A percentile compares a stretch with the other conserved stretches of the same genome.
phyloP scores from a whole-genome alignment of 1,140 invertebrate genomes.

The Tachypleus tridentatus region DNA sequence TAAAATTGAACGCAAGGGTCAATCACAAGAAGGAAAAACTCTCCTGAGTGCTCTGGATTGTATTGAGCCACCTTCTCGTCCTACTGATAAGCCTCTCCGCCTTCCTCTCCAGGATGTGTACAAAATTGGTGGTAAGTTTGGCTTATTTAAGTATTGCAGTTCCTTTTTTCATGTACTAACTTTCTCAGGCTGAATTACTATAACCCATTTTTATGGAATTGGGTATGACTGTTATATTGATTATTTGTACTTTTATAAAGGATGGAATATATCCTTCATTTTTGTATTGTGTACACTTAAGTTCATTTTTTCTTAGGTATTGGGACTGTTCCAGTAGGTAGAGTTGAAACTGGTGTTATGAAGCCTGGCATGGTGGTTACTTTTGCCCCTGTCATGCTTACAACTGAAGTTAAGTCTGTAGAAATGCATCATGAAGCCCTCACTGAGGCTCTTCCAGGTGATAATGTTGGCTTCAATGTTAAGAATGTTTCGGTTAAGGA shows the following conservation, averaged over 20 bases:
- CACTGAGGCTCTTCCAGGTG: constrained; percentile 84
- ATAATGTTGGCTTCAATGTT: constrained; percentile 99
- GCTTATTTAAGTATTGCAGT: background rate
- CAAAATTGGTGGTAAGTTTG: constrained; percentile 77
- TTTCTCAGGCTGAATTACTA: too few relatives aligned
- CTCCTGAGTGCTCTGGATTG: constrained; percentile 88
- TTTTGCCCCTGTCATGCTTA: constrained; percentile 85
- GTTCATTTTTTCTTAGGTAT: constrained; percentile 48
- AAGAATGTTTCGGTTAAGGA: constrained; percentile 99
- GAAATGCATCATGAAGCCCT: constrained; percentile 99
- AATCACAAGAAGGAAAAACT: constrained; percentile 39
- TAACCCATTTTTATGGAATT: too few relatives aligned
- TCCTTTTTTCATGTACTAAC: too few relatives aligned
- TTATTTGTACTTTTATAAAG: too few relatives aligned
- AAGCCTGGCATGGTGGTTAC: constrained; percentile 98
- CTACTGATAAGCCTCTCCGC: constrained; percentile 90
- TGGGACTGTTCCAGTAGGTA: constrained; percentile 95
- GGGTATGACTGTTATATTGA: too few relatives aligned
- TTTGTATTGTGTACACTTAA: background rate
- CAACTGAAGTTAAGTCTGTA: constrained; percentile 98
- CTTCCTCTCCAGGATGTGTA: constrained; percentile 97
- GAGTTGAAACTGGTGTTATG: constrained; percentile 93
- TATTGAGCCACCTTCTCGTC: constrained; percentile 81
- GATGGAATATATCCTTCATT: background rate
- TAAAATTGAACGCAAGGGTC: constrained; percentile 47